phyloP scores from a whole-genome alignment of 2,797 vertebrate species.

The Cichlasoma orientale region DNA sequence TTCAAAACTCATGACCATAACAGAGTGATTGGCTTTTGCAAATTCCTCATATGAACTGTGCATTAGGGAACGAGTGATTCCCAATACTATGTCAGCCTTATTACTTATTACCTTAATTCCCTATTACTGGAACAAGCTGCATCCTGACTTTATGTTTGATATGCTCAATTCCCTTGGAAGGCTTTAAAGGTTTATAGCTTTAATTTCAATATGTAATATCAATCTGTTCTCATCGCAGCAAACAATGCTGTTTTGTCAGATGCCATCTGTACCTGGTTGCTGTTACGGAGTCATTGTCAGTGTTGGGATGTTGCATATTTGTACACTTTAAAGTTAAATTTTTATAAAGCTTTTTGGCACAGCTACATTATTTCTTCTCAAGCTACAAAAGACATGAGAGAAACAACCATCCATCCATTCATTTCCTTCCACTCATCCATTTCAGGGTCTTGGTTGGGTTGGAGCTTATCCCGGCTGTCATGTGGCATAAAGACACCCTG shows the following conservation, averaged over 20 bases:
- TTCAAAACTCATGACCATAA: neutral
- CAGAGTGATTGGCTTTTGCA: neutral
- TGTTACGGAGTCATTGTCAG: neutral
- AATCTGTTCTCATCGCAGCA: neutral
- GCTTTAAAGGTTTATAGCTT: neutral
- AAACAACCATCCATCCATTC: too few species aligned
- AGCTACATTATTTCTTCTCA: too few species aligned
- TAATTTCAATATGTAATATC: neutral
- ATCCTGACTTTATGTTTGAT: neutral
- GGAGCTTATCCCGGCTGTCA: neutral
- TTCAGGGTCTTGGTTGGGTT: neutral
- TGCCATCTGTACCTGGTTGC: neutral
- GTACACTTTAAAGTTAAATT: too few species aligned
- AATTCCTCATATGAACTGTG: neutral
- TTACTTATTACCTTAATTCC: neutral
- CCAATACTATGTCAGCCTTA: neutral
- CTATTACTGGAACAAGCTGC: neutral
- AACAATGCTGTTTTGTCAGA: neutral
- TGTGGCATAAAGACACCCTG: fast-evolving
- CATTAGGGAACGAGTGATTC: neutral
- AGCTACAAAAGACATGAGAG: too few species aligned
- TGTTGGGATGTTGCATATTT: too few species aligned
- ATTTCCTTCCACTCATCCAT: too few species aligned
- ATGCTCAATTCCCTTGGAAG: neutral
- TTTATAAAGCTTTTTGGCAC: too few species aligned